Percentiles rank a stretch among this genome's conserved stretches.
Evolutionary conservation across 2,797 vertebrate genomes (phyloP).

Genomic region (Falco columbarius): DNA sequence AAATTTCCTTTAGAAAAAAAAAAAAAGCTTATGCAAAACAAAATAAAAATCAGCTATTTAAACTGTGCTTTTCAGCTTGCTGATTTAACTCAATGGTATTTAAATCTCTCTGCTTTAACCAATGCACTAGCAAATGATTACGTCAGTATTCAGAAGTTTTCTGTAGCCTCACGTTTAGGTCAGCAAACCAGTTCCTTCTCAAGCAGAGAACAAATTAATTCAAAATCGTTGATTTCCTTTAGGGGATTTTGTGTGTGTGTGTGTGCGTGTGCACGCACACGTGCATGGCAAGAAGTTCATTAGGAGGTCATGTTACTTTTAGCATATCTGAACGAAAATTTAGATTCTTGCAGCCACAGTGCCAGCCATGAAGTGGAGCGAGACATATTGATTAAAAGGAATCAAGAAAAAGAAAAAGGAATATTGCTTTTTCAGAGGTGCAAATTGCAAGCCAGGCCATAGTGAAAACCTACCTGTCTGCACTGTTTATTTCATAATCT

Average conservation of each 20-base stretch:
- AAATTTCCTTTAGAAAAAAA: not conserved
- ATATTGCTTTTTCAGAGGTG: slow-evolving; percentile 32
- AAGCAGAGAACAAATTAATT: slow-evolving; percentile 53
- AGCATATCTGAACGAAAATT: slow-evolving; percentile 30
- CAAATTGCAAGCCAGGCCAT: slow-evolving; percentile 5
- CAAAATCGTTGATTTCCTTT: not conserved
- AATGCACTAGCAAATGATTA: not conserved
- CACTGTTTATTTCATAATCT: slow-evolving; percentile 14
- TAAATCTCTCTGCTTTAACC: not conserved
- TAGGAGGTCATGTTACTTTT: slow-evolving; percentile 28
- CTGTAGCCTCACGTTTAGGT: not conserved
- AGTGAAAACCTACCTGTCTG: not conserved
- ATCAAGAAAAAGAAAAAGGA: not conserved
- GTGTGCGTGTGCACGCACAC: too few relatives aligned
- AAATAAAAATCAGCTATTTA: not conserved
- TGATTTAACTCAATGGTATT: not conserved
- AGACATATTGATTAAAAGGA: slow-evolving; percentile 13
- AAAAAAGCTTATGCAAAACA: not conserved
- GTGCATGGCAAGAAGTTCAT: not conserved
- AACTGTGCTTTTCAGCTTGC: not conserved
- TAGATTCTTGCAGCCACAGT: not conserved
- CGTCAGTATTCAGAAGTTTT: not conserved
- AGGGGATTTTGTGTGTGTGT: not conserved
- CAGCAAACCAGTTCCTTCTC: not conserved
- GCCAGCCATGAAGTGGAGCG: not conserved